These are phyloP conservation scores for Pyrrhopygopsis socrates DNA, from an alignment of 2,888 invertebrate species.

Conservation along the genomic window DNA sequence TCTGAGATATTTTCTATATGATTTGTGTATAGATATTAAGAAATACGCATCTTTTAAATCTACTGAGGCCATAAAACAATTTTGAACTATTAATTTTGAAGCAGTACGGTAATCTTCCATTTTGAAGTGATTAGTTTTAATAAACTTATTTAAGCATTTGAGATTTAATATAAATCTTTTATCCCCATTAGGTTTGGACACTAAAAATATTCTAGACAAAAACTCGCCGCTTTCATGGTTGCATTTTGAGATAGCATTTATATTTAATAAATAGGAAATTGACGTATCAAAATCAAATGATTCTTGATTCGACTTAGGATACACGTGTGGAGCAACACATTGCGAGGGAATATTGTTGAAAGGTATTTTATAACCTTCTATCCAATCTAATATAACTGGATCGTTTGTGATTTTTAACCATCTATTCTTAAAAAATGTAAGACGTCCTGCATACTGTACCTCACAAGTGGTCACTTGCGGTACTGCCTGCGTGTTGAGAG, in stretches of 20 bases:
- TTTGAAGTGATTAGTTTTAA: constrained; percentile 66
- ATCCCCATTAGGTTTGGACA: constrained; percentile 60
- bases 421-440: constrained; percentile 29
- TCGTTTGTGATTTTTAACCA: constrained; percentile 14
- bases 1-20: constrained; percentile 63
- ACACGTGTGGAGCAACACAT: not conserved
- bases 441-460: constrained; percentile 34
- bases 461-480: too few species aligned
- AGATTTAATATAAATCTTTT: constrained; percentile 69
- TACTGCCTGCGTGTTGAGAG: too few species aligned
- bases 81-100: constrained; percentile 38
- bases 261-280: constrained; percentile 34
- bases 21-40: constrained; percentile 39
- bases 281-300: not conserved
- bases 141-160: constrained; percentile 66
- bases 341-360: not conserved
- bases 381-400: not conserved
- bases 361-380: constrained; percentile 17
- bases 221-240: constrained; percentile 21
- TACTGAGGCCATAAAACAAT: constrained; percentile 54
- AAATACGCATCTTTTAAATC: constrained; percentile 60
- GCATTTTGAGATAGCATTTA: constrained; percentile 37
- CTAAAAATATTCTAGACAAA: constrained; percentile 54
- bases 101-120: constrained; percentile 75
- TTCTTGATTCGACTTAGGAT: constrained; percentile 3